Conservation (phyloP, 1,140 invertebrate genomes). For the Lineus longissimus region DNA sequence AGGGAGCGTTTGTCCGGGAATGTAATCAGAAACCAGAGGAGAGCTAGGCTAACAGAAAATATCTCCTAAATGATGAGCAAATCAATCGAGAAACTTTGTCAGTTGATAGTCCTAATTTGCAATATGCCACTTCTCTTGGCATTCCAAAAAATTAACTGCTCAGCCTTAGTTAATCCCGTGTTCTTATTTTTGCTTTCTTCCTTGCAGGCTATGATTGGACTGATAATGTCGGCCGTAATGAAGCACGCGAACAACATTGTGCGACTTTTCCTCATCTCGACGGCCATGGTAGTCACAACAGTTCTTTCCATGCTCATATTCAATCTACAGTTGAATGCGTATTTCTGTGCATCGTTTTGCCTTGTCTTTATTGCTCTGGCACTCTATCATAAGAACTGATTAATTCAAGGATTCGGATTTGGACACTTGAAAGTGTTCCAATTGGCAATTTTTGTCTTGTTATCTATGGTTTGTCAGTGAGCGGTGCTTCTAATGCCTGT, state of each 20-base stretch:
- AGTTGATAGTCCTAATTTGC: too few relatives aligned
- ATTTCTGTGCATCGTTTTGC: slow-evolving; percentile 34
- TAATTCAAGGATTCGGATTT: too few relatives aligned
- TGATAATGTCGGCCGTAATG: slow-evolving; percentile 51
- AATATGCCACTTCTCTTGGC: too few relatives aligned
- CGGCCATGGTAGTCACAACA: slow-evolving; percentile 46
- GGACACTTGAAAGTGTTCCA: too few relatives aligned
- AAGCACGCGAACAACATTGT: slow-evolving; percentile 52
- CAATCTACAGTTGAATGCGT: slow-evolving; percentile 33
- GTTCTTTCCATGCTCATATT: slow-evolving; percentile 41
- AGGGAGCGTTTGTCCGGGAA: too few relatives aligned
- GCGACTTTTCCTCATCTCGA: slow-evolving; percentile 50
- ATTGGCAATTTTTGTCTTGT: neutral
- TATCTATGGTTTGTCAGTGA: neutral
- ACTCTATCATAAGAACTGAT: slow-evolving; percentile 29
- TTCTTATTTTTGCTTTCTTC: slow-evolving; percentile 7
- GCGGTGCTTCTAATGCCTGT: too few relatives aligned
- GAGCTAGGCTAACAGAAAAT: too few relatives aligned
- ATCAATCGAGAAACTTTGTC: too few relatives aligned
- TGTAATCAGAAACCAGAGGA: too few relatives aligned
- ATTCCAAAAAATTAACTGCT: too few relatives aligned
- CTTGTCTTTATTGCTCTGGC: slow-evolving; percentile 34
- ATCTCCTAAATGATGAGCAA: too few relatives aligned
- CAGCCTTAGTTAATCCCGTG: too few relatives aligned
- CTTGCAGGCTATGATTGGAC: slow-evolving; percentile 42